Conservation (phyloP, 2,888 invertebrate genomes). For the Polyploca ridens region DNA sequence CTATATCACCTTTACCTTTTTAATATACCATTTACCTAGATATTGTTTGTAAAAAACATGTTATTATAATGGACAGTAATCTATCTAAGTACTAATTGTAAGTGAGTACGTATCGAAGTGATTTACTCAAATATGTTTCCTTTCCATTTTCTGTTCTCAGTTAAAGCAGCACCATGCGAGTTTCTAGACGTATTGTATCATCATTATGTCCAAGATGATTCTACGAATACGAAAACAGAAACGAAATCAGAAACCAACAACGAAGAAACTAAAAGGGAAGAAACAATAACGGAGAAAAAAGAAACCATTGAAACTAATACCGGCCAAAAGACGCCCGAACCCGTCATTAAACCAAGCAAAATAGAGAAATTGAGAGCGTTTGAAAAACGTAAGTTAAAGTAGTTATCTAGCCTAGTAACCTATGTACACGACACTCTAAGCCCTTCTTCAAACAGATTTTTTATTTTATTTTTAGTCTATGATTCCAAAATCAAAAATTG, state of each 20-base stretch:
- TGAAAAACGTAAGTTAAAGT: conserved; percentile 36
- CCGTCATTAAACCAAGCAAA: neutral
- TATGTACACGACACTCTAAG: no score
- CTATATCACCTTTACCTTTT: no score
- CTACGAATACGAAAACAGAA: neutral
- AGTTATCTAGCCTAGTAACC: no score
- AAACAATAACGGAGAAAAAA: conserved; percentile 23
- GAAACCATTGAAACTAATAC: neutral
- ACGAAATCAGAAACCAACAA: neutral
- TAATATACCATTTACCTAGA: no score
- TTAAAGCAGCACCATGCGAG: conserved; percentile 27
- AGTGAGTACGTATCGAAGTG: neutral
- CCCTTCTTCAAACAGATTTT: no score
- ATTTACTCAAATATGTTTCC: neutral
- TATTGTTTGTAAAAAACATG: no score
- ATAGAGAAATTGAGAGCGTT: conserved; percentile 20
- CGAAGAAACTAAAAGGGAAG: conserved; percentile 17
- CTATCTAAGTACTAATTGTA: no score
- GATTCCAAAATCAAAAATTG: no score
- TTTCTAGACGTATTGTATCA: conserved; percentile 26
- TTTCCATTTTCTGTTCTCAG: conserved; percentile 17
- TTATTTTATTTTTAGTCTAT: no score
- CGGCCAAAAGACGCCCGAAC: neutral
- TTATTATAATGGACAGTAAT: no score
- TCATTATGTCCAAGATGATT: conserved; percentile 12